Evolutionary conservation across 2,888 invertebrate genomes (phyloP), one percentile per base, ranked within the genome.

Genomic region (Lacanobia oleracea): DNA sequence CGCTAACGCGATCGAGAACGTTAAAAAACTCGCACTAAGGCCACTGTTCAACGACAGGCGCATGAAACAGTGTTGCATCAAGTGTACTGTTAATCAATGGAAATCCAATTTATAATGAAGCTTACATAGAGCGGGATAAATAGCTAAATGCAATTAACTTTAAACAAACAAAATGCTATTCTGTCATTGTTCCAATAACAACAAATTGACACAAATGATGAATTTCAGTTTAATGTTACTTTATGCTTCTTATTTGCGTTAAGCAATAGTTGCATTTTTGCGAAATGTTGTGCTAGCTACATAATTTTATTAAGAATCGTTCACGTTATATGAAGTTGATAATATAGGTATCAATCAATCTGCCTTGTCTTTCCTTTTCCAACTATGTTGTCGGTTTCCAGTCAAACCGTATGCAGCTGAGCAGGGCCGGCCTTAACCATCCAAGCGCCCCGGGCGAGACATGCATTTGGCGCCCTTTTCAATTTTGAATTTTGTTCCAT

Each of bases 201-300:
- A 53, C 10, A 53, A 33, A 45, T 71, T 70, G 33, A 70, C 21
- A 18, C 21, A 54, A 70, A 21, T 53, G 18, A 14, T 45, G 14
- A 51, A 40, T 63, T 33, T 48, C 16, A 48, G 23, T 63, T 33
- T 16, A 33, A n/a, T 23, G 23, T 16, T 40, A 5, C 14, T 23
- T 37, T 27, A n/a, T 57, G 2, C 23, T 54, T 45, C 1, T 27
- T 3, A 27, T 27, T n/a, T n/a, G 18, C 21, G 14, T 71, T 45
- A 0, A 27, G 0, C 23, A 43, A 1, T 37, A 37, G 54, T 71
- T 45, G 37, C 7, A n/a, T 23, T n/a, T 33, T 23, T 37, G 40
- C 50, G 27, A 37, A 50, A 50, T 65, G 4, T 21, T 50, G 23
- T 23, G 37, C 14, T 9, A 64, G 18, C 14, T 14, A 23, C 0